Percentiles rank a stretch among this genome's conserved stretches.
phyloP scores from a whole-genome alignment of 2,888 invertebrate species.

The Nomada ferruginata region DNA sequence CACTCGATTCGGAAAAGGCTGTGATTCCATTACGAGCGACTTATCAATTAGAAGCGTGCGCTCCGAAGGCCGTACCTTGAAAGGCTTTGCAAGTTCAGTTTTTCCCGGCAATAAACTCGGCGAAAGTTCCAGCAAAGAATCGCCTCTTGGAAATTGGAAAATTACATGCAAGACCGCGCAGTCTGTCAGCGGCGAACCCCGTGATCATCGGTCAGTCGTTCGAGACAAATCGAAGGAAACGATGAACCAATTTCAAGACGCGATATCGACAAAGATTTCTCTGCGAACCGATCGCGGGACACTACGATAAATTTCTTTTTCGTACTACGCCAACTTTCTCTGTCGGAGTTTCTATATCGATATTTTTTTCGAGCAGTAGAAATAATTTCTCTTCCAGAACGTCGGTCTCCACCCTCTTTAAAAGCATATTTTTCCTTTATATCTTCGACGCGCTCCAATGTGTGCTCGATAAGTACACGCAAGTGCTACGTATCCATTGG shows the following conservation, averaged over 20 bases:
- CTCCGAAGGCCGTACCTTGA: conserved; percentile 58
- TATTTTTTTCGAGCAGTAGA: conserved; percentile 41
- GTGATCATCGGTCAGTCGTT: neutral
- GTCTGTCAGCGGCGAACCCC: neutral
- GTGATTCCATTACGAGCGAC: conserved; percentile 62
- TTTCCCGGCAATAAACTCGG: conserved; percentile 19
- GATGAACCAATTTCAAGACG: conserved; percentile 6
- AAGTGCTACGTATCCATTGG: too few species aligned
- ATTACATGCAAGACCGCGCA: neutral
- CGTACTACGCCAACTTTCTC: conserved; percentile 59
- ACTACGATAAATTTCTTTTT: conserved; percentile 63
- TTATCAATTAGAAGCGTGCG: conserved; percentile 62
- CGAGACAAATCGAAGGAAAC: conserved; percentile 22
- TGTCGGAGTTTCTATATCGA: conserved; percentile 44
- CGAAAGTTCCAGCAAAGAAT: conserved; percentile 41
- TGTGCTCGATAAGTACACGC: neutral
- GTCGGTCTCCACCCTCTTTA: conserved; percentile 3
- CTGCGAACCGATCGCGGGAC: conserved; percentile 53
- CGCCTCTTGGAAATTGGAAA: neutral
- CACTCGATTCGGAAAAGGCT: conserved; percentile 46
- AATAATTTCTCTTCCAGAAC: conserved; percentile 30
- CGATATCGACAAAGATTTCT: conserved; percentile 52
- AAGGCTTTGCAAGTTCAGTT: conserved; percentile 63
- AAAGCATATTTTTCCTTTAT: neutral
- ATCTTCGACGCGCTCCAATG: neutral